These are phyloP conservation scores for Zaprionus davidi DNA, from an alignment of 1,140 invertebrate genomes.

Conservation along the genomic window DNA sequence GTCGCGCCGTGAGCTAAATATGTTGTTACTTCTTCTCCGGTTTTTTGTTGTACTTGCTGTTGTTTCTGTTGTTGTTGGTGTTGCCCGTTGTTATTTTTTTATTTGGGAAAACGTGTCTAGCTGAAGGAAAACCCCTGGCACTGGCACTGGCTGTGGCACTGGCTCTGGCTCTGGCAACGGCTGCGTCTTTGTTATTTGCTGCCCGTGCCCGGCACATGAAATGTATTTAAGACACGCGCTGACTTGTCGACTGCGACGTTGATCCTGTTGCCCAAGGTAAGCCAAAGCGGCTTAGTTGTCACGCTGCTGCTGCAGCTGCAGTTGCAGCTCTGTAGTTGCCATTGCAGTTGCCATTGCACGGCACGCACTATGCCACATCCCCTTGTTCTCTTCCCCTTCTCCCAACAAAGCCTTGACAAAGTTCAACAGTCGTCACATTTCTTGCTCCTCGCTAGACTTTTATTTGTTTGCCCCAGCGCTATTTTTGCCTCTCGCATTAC, in stretches of 20 bases:
- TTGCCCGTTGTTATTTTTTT: constrained; percentile 9
- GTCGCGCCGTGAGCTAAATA: constrained; percentile 72
- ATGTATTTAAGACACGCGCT: constrained; percentile 55
- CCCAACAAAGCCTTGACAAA: constrained; percentile 29
- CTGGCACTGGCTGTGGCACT: background rate
- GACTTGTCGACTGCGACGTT: constrained; percentile 51
- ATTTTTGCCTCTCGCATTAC: constrained; percentile 61
- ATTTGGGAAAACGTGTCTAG: constrained; percentile 38
- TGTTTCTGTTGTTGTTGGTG: constrained; percentile 26
- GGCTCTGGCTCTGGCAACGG: constrained; percentile 3
- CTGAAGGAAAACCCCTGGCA: constrained; percentile 19
- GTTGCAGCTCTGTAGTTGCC: background rate
- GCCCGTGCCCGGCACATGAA: constrained; percentile 30
- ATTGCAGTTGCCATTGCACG: constrained; percentile 16
- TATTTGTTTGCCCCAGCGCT: constrained; percentile 57
- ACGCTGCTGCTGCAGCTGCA: constrained; percentile 18
- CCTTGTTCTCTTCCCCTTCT: background rate
- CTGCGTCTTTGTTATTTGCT: constrained; percentile 39
- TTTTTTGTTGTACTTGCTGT: constrained; percentile 20
- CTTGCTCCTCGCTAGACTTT: constrained; percentile 46
- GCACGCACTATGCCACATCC: constrained; percentile 1
- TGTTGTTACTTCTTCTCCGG: constrained; percentile 69
- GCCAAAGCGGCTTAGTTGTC: constrained; percentile 70
- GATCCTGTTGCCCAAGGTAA: constrained; percentile 69
- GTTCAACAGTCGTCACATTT: constrained; percentile 72